Conservation (phyloP, 2,888 invertebrate species). For the Nebria salina region DNA sequence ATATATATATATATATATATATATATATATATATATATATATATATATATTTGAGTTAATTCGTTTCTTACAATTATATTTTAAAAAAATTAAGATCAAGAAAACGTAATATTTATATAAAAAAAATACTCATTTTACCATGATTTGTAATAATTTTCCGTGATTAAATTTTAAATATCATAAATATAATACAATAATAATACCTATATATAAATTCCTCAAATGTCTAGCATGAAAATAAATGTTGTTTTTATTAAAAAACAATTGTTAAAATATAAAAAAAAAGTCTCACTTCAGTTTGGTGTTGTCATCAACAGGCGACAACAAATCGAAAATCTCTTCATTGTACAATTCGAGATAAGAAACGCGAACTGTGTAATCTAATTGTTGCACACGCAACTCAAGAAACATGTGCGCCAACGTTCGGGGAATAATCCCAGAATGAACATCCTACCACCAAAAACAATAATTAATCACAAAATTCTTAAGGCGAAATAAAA, state of each 20-base stretch:
- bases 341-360: conserved; percentile 97
- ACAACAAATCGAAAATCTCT: conserved; percentile 91
- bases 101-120: too few relatives aligned
- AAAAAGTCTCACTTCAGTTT: conserved; percentile 65
- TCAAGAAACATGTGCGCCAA: conserved; percentile 91
- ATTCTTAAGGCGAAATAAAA: conserved; percentile 24
- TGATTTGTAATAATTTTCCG: too few relatives aligned
- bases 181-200: too few relatives aligned
- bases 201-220: conserved; percentile 8
- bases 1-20: too few relatives aligned
- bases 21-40: too few relatives aligned
- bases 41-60: too few relatives aligned
- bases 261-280: conserved; percentile 3
- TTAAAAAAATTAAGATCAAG: too few relatives aligned
- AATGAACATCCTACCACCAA: conserved; percentile 78
- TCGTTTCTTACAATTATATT: too few relatives aligned
- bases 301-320: conserved; percentile 76
- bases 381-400: conserved; percentile 77
- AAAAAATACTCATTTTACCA: too few relatives aligned
- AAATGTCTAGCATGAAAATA: conserved; percentile 17
- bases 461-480: conserved; percentile 32
- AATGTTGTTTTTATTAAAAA: conserved; percentile 11
- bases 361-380: conserved; percentile 91
- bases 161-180: too few relatives aligned
- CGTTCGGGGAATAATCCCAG: conserved; percentile 93